A percentile compares a stretch with the other conserved stretches of the same genome.
Evolutionary conservation across 2,797 vertebrate genomes (phyloP).

Genomic region (Urosaurus nigricauda): DNA sequence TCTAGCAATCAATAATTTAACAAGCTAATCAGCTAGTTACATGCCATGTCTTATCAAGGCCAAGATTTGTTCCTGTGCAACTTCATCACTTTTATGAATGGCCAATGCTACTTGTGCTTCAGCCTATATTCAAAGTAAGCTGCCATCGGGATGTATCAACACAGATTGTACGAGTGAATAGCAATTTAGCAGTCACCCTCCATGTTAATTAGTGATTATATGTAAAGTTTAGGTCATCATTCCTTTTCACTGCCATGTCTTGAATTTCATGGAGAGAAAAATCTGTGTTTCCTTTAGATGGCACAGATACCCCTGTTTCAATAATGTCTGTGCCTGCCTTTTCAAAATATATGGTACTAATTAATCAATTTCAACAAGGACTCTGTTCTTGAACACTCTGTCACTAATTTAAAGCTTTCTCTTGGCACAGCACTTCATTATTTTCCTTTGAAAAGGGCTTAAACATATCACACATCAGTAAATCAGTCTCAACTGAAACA

Average conservation of each 20-base stretch:
- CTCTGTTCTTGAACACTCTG: conserved; percentile 25
- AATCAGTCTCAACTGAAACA: conserved; percentile 41
- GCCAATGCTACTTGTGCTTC: neutral
- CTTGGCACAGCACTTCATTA: conserved; percentile 6
- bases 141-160: neutral
- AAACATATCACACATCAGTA: conserved; percentile 38
- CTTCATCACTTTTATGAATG: neutral
- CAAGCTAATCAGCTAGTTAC: neutral
- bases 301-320: neutral
- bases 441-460: conserved; percentile 37
- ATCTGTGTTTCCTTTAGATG: neutral
- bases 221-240: neutral
- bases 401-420: conserved; percentile 18
- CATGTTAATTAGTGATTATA: conserved; percentile 3
- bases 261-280: neutral
- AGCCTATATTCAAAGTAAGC: neutral
- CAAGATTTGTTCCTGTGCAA: neutral
- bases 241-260: too few relatives aligned
- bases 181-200: neutral
- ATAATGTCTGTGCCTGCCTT: conserved; percentile 27
- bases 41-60: neutral
- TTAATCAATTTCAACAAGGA: conserved; percentile 38
- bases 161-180: neutral
- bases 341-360: conserved; percentile 18
- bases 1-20: too few relatives aligned